Percentiles rank a stretch among this genome's conserved stretches.
These are phyloP conservation scores for Antrozous pallidus DNA, from an alignment of 2,797 vertebrate species.

Conservation along the genomic window DNA sequence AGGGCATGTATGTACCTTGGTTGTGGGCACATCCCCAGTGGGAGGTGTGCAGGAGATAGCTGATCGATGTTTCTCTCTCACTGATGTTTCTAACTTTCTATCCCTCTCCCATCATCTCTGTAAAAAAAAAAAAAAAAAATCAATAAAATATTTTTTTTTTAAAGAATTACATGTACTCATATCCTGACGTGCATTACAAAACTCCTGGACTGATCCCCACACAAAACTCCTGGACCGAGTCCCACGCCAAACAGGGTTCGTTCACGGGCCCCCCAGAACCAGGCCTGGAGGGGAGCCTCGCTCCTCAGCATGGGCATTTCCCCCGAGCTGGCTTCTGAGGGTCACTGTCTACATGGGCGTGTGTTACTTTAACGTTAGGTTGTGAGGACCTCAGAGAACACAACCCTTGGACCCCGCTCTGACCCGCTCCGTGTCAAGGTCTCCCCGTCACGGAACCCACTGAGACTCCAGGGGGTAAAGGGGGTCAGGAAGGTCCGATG, in stretches of 20 bases:
- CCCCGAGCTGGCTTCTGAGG: neutral
- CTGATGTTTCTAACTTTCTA: too few species aligned
- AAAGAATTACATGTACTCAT: neutral
- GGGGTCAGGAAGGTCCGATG: neutral
- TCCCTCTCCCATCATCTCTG: too few species aligned
- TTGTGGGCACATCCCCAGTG: too few species aligned
- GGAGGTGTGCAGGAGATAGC: too few species aligned
- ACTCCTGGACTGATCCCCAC: too few species aligned
- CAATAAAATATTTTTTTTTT: too few species aligned
- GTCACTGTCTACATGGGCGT: rapidly evolving
- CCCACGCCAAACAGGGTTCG: neutral
- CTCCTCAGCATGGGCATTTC: neutral
- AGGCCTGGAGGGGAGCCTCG: neutral
- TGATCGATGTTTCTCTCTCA: too few species aligned
- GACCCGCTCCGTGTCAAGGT: neutral
- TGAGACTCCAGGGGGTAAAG: rapidly evolving
- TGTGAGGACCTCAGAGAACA: neutral
- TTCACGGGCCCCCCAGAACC: neutral
- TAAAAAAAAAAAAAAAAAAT: too few species aligned
- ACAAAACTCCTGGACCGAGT: too few species aligned
- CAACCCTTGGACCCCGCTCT: too few species aligned
- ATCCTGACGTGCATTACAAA: neutral
- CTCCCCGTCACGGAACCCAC: neutral
- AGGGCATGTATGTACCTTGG: too few species aligned
- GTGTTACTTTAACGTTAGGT: neutral